Evolutionary conservation across 2,113 vertebrate genomes (phyloP).

Genomic region (Limnothrissa miodon): DNA sequence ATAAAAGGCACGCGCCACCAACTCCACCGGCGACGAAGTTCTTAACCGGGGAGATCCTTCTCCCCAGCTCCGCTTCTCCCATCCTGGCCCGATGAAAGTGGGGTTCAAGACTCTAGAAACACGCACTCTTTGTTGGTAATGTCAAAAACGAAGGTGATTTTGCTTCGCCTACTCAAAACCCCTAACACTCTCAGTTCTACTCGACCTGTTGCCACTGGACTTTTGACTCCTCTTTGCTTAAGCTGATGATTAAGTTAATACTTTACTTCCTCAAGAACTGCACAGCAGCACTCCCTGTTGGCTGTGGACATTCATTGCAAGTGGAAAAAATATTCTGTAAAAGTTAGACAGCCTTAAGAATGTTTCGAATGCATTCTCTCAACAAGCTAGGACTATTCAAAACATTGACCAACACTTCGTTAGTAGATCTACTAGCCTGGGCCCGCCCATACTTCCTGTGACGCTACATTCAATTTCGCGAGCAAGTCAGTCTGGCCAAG

Average conservation of each 20-base stretch:
- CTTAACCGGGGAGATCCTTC: constrained; percentile 64
- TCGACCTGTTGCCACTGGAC: neutral
- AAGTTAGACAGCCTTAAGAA: neutral
- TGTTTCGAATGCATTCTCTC: too few species aligned
- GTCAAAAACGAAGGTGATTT: neutral
- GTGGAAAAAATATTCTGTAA: neutral
- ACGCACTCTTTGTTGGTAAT: neutral
- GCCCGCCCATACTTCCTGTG: too few species aligned
- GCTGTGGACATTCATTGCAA: neutral
- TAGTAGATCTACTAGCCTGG: too few species aligned
- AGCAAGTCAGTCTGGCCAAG: too few species aligned
- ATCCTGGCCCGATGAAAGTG: constrained; percentile 33
- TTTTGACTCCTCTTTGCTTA: constrained; percentile 15
- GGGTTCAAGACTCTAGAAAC: neutral
- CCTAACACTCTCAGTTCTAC: neutral
- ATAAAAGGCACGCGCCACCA: constrained; percentile 65
- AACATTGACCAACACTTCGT: too few species aligned
- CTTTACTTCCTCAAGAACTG: neutral
- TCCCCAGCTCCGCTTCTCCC: constrained; percentile 38
- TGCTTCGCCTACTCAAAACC: neutral
- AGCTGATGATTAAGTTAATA: constrained; percentile 21
- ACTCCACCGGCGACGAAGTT: constrained; percentile 71
- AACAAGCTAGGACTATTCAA: too few species aligned
- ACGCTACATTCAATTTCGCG: too few species aligned
- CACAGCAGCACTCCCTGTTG: constrained; percentile 18